Conservation (phyloP, 2,797 vertebrate species). For the Lophotriccus pileatus region DNA sequence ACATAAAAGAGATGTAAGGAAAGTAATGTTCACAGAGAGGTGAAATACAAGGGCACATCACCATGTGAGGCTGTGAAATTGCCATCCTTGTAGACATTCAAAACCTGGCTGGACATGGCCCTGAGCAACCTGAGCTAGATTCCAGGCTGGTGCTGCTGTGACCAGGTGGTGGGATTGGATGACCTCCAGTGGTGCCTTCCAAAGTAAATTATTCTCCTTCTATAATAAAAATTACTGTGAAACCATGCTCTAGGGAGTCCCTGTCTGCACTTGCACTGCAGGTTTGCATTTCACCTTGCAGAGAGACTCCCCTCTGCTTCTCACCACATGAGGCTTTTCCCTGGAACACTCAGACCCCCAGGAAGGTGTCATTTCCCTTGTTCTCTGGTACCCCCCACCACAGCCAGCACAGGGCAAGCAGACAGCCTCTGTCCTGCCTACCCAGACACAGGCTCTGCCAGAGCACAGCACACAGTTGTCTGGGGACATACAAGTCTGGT, state of each 20-base stretch:
- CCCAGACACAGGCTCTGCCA: neutral
- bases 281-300: neutral
- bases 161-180: constrained; percentile 23
- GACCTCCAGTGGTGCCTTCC: neutral
- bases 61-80: neutral
- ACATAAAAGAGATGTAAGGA: neutral
- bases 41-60: neutral
- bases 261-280: neutral
- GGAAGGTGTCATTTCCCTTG: neutral
- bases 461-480: neutral
- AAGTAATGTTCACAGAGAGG: neutral
- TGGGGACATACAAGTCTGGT: constrained; percentile 22
- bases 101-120: neutral
- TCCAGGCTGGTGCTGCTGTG: neutral
- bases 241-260: neutral
- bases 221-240: neutral
- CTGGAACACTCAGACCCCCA: neutral
- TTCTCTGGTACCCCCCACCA: neutral
- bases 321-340: neutral
- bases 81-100: neutral
- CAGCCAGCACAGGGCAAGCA: neutral
- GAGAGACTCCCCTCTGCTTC: neutral
- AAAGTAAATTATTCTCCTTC: neutral
- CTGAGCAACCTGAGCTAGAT: neutral
- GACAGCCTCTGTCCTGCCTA: neutral